phyloP scores from a whole-genome alignment of 2,113 vertebrate species.

The Sterrhoptilus dennistouni region DNA sequence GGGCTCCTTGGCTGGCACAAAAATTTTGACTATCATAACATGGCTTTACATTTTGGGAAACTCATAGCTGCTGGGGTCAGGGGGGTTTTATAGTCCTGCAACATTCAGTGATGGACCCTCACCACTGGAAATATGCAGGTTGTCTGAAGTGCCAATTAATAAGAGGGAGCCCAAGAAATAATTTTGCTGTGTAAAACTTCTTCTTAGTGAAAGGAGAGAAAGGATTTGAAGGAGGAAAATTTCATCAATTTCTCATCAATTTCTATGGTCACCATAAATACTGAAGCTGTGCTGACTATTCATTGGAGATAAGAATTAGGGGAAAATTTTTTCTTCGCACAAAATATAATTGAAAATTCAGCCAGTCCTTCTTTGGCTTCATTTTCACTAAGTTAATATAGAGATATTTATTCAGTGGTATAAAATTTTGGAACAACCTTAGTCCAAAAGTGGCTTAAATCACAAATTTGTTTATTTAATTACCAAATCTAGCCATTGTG shows the following conservation, averaged over 20 bases:
- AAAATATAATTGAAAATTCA: background rate
- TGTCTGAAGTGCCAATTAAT: background rate
- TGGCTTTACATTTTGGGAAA: background rate
- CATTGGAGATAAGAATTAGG: background rate
- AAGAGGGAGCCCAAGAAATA: background rate
- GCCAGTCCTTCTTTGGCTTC: background rate
- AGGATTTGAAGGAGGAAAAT: background rate
- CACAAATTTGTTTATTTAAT: background rate
- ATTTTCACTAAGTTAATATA: background rate
- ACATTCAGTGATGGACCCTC: background rate
- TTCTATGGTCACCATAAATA: background rate
- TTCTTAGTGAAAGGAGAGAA: background rate
- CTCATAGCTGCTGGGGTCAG: background rate
- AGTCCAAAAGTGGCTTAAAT: background rate
- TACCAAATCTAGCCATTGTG: background rate
- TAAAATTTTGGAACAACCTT: background rate
- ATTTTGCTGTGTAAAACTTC: background rate
- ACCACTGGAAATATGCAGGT: background rate
- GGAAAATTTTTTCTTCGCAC: background rate
- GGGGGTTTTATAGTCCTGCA: background rate
- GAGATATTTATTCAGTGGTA: background rate
- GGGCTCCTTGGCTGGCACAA: background rate
- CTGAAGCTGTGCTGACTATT: background rate
- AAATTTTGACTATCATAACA: background rate
- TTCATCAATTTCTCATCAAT: background rate